phyloP scores from a whole-genome alignment of 2,888 invertebrate genomes.

The Sinelater perroti region DNA sequence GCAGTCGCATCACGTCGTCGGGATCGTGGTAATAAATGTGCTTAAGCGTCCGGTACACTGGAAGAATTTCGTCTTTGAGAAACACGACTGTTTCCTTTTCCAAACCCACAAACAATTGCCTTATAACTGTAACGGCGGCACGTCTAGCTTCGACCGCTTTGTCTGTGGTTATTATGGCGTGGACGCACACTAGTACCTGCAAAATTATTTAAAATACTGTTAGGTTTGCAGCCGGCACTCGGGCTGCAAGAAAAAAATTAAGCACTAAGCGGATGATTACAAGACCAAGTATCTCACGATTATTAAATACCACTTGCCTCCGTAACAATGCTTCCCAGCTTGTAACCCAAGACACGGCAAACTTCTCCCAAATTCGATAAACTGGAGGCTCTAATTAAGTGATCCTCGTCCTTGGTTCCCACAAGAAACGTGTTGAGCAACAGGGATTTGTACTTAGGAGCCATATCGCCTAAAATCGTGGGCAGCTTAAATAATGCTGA shows the following conservation, averaged over 20 bases:
- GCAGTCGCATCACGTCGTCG: slow-evolving; percentile 76
- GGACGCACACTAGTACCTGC: slow-evolving; percentile 77
- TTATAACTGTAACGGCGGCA: slow-evolving; percentile 81
- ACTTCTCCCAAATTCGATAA: slow-evolving; percentile 86
- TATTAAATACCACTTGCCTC: slow-evolving; percentile 69
- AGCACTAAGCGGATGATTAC: slow-evolving; percentile 1
- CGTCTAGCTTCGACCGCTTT: slow-evolving; percentile 77
- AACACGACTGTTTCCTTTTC: slow-evolving; percentile 73
- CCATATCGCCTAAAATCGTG: slow-evolving; percentile 72
- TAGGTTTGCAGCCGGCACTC: background rate
- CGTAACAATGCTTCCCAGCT: slow-evolving; percentile 74
- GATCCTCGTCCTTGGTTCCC: slow-evolving; percentile 75
- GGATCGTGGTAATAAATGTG: slow-evolving; percentile 68
- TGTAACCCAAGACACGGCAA: slow-evolving; percentile 76
- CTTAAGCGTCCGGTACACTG: slow-evolving; percentile 77
- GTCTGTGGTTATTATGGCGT: slow-evolving; percentile 74
- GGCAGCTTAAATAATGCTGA: slow-evolving; percentile 4
- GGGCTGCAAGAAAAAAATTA: slow-evolving; percentile 1
- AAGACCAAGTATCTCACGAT: no score
- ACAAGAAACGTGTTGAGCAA: slow-evolving; percentile 77
- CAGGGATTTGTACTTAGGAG: slow-evolving; percentile 72
- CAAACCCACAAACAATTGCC: slow-evolving; percentile 77
- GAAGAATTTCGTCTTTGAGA: slow-evolving; percentile 72
- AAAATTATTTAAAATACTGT: slow-evolving; percentile 46
- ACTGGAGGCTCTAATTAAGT: slow-evolving; percentile 79